Percentiles rank a stretch among this genome's conserved stretches.
These are phyloP conservation scores for Standfussiana lucernea DNA, from an alignment of 2,888 invertebrate genomes.

Conservation along the genomic window DNA sequence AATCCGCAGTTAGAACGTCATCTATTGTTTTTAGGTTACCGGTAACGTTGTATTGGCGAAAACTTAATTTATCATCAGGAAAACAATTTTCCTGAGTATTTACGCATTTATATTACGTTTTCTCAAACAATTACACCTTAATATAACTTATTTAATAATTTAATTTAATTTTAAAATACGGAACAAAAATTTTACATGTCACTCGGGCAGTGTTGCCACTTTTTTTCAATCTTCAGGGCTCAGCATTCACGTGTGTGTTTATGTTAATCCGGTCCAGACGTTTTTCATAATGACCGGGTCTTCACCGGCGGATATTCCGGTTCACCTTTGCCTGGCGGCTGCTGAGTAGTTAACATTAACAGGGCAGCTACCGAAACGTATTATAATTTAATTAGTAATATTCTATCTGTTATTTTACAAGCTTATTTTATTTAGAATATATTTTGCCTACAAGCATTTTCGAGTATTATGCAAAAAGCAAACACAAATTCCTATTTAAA, in stretches of 20 bases:
- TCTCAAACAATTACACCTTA: no score
- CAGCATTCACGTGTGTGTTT: background rate
- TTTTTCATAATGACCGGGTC: background rate
- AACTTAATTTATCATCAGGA: no score
- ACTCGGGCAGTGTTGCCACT: no score
- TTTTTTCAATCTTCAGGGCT: background rate
- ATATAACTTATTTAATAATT: no score
- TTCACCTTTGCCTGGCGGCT: background rate
- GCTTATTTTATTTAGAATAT: background rate
- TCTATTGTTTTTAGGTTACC: no score
- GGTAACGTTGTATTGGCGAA: no score
- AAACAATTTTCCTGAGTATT: no score
- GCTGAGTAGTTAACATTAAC: background rate
- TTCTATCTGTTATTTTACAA: background rate
- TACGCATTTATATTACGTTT: no score
- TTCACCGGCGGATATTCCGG: background rate
- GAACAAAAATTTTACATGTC: no score
- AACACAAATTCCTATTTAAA: background rate
- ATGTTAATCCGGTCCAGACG: background rate
- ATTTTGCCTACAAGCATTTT: background rate
- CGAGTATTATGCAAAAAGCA: background rate
- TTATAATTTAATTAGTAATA: conserved; percentile 2
- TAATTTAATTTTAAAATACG: no score
- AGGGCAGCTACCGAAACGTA: background rate
- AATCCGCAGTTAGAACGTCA: no score